Conservation (phyloP, 2,888 invertebrate genomes). For the Notocelia uddmanniana region DNA sequence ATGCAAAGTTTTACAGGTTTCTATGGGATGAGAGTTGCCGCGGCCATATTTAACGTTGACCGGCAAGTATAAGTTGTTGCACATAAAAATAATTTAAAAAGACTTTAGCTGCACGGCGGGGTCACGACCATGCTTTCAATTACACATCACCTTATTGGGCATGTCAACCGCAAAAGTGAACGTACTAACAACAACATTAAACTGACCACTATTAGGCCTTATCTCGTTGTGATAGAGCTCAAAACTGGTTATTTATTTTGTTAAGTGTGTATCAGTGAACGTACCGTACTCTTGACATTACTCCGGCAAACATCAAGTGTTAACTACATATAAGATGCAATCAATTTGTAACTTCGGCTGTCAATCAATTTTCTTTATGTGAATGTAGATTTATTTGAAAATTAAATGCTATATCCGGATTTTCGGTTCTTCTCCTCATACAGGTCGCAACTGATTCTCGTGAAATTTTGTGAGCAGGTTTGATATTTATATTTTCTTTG, state of each 20-base stretch:
- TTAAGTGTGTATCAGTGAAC: background rate
- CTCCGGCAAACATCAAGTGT: constrained; percentile 14
- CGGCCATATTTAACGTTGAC: too few relatives aligned
- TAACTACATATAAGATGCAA: constrained; percentile 8
- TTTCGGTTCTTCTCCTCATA: too few relatives aligned
- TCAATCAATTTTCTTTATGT: background rate
- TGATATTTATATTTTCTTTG: too few relatives aligned
- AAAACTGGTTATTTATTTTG: background rate
- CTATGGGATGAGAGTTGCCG: too few relatives aligned
- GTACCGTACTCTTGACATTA: constrained; percentile 19
- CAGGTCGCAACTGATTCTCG: too few relatives aligned
- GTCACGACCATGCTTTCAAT: constrained; percentile 37
- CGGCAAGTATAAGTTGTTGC: too few relatives aligned
- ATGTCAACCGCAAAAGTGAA: constrained; percentile 39
- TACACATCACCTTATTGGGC: background rate
- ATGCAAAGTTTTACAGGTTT: too few relatives aligned
- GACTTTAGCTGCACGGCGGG: background rate
- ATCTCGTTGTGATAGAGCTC: background rate
- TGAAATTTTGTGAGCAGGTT: too few relatives aligned
- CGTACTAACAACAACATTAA: constrained; percentile 6
- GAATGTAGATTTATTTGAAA: too few relatives aligned
- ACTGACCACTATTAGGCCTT: background rate
- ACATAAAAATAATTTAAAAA: constrained; percentile 7
- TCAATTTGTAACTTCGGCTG: constrained; percentile 16
- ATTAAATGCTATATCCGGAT: too few relatives aligned